Conservation (phyloP, 2,888 invertebrate genomes). For the Hololepta plana region DNA sequence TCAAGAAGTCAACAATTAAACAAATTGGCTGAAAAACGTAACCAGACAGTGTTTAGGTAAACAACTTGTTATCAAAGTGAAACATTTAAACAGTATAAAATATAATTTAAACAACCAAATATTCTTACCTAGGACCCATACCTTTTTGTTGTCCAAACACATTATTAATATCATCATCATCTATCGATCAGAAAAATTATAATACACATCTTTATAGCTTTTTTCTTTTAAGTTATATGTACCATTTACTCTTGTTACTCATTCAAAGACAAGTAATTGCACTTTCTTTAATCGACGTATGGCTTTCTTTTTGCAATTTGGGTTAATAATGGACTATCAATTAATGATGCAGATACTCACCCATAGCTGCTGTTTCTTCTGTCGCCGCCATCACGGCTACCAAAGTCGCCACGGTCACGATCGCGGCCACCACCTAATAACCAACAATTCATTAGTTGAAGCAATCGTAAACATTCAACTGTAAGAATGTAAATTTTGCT, state of each 20-base stretch:
- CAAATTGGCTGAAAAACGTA: too few species aligned
- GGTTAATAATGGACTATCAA: not conserved
- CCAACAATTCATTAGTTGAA: conserved; percentile 11
- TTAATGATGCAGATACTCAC: conserved; percentile 32
- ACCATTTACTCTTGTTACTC: not conserved
- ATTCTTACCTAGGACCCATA: too few species aligned
- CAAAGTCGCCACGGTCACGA: conserved; percentile 22
- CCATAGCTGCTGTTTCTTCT: conserved; percentile 38
- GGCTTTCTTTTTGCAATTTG: not conserved
- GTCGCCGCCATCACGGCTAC: conserved; percentile 16
- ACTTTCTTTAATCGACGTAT: not conserved
- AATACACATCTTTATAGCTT: too few species aligned
- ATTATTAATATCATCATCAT: too few species aligned
- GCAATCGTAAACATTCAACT: not conserved
- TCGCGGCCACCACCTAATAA: conserved; percentile 13
- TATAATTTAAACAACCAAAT: too few species aligned
- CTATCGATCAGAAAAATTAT: too few species aligned
- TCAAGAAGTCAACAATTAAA: too few species aligned
- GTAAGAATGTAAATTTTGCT: conserved; percentile 1
- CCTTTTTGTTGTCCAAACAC: too few species aligned
- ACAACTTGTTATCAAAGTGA: too few species aligned
- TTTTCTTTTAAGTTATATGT: conserved; percentile 1
- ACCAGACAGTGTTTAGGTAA: too few species aligned
- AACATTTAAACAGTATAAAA: too few species aligned
- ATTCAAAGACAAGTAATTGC: too few species aligned